Conservation (phyloP, 64 coral and sea anemone genomes). For the Montipora capricornis region DNA sequence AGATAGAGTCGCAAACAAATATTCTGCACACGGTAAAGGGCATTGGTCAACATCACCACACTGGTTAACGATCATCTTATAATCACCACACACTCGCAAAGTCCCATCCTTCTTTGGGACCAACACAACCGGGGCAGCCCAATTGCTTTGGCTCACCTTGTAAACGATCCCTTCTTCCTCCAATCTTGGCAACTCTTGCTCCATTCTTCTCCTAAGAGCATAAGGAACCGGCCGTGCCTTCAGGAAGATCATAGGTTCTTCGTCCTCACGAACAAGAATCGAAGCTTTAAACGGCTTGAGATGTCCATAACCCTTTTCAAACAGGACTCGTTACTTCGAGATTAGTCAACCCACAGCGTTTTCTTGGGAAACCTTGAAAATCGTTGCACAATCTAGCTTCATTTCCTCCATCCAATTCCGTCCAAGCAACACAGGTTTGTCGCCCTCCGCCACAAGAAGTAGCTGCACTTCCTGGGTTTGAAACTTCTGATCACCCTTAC, state of each 20-base stretch:
- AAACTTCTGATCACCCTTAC: too few species aligned
- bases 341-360: not conserved
- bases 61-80: too few species aligned
- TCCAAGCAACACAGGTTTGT: not conserved
- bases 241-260: not conserved
- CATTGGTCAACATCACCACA: too few species aligned
- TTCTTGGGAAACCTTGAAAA: not conserved
- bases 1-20: not conserved
- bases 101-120: not conserved
- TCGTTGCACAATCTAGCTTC: not conserved
- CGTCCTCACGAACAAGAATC: not conserved
- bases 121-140: not conserved
- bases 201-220: not conserved
- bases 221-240: not conserved
- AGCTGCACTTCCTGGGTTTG: too few species aligned
- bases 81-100: not conserved
- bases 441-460: too few species aligned
- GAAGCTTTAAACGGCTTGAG: not conserved
- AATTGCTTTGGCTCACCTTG: not conserved
- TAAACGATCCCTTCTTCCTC: not conserved
- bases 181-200: not conserved
- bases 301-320: not conserved
- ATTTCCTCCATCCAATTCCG: not conserved
- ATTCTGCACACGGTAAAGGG: not conserved
- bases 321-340: not conserved